Percentiles rank a stretch among this genome's conserved stretches.
These are phyloP conservation scores for Paramuricea clavata DNA, from an alignment of 92 coral and sea anemone genomes.

Conservation along the genomic window DNA sequence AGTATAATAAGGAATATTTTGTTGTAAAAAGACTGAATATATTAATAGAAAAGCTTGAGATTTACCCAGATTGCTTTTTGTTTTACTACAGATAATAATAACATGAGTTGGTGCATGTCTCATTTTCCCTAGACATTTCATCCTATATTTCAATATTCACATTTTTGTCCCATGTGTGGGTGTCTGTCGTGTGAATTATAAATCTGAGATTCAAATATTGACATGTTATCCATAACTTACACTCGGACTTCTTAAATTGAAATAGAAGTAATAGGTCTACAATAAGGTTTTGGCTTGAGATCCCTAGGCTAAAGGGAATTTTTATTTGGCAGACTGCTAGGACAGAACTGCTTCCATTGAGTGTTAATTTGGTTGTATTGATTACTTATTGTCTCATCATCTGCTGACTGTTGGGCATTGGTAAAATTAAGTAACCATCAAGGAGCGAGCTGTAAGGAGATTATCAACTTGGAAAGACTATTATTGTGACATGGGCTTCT, in stretches of 20 bases:
- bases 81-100: neutral
- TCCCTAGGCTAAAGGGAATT: too few species aligned
- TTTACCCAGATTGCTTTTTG: neutral
- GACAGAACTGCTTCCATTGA: neutral
- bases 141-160: neutral
- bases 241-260: too few species aligned
- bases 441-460: too few species aligned
- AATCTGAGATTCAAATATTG: neutral
- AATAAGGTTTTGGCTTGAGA: too few species aligned
- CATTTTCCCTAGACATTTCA: neutral
- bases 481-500: too few species aligned
- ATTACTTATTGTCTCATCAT: too few species aligned
- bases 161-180: neutral
- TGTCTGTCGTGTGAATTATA: neutral
- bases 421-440: neutral
- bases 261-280: too few species aligned
- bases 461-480: neutral
- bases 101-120: slow-evolving; percentile 1
- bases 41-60: neutral
- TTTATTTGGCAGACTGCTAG: too few species aligned
- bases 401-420: neutral
- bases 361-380: neutral
- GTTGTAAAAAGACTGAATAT: slow-evolving; percentile 1
- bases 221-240: too few species aligned
- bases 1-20: slow-evolving; percentile 17